These are phyloP conservation scores for Dunckerocampus dactyliophorus DNA, from an alignment of 2,113 vertebrate species.

Conservation along the genomic window DNA sequence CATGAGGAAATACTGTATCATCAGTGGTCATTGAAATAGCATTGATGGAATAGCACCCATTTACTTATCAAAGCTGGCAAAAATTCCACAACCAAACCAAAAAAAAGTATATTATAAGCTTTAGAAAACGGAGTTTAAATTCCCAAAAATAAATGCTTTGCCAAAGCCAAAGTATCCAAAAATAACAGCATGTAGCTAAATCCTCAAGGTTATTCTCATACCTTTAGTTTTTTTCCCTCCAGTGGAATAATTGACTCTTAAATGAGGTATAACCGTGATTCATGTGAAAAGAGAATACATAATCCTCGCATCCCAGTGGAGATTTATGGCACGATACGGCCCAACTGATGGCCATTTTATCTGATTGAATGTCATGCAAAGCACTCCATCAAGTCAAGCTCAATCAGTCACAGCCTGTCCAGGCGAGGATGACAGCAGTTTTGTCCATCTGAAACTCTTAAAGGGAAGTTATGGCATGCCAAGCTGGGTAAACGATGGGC, in stretches of 20 bases:
- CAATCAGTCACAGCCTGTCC: constrained; percentile 61
- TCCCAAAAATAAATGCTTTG: neutral
- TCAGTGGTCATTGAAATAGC: constrained; percentile 4
- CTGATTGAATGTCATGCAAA: constrained; percentile 73
- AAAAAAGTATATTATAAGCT: constrained; percentile 14
- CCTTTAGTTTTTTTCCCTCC: constrained; percentile 57
- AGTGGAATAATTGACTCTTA: constrained; percentile 67
- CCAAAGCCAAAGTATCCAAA: constrained; percentile 8
- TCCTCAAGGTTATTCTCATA: constrained; percentile 66
- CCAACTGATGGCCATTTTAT: constrained; percentile 68
- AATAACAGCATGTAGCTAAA: constrained; percentile 22
- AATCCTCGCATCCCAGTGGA: constrained; percentile 64
- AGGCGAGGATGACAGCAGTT: constrained; percentile 37
- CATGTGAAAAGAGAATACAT: constrained; percentile 68
- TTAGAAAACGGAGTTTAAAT: neutral
- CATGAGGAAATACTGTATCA: constrained; percentile 19
- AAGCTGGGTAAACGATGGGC: constrained; percentile 33
- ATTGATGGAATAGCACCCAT: constrained; percentile 22
- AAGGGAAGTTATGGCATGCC: constrained; percentile 46
- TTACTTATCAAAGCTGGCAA: constrained; percentile 25
- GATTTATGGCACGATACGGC: constrained; percentile 68
- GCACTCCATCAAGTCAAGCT: constrained; percentile 61
- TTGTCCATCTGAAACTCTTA: constrained; percentile 45
- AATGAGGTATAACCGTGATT: constrained; percentile 73
- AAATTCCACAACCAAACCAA: constrained; percentile 11